phyloP scores from a whole-genome alignment of 2,888 invertebrate species.

The Lasius platythorax region DNA sequence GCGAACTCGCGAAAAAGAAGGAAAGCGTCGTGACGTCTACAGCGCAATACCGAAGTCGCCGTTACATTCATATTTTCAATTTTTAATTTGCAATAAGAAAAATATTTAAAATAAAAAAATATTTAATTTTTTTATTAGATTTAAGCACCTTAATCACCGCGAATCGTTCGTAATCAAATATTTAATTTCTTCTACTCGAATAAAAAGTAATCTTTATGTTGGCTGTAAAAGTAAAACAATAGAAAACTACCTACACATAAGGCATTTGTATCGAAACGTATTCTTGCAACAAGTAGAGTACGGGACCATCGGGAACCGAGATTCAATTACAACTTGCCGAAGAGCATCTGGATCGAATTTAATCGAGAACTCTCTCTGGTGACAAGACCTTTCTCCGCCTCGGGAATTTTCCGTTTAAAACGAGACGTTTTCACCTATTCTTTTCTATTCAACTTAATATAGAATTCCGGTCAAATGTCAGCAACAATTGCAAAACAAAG shows the following conservation, averaged over 20 bases:
- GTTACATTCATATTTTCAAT: background rate
- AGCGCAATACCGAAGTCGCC: background rate
- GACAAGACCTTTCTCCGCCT: slow-evolving; percentile 2
- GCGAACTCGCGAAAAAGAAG: slow-evolving; percentile 33
- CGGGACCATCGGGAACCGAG: slow-evolving; percentile 49
- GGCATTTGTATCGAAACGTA: slow-evolving; percentile 22
- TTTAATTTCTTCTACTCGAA: background rate
- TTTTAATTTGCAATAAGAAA: background rate
- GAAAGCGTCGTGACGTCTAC: slow-evolving; percentile 29
- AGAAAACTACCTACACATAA: background rate
- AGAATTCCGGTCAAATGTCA: background rate
- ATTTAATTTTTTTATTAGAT: background rate
- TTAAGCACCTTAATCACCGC: background rate
- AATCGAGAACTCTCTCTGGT: slow-evolving; percentile 43
- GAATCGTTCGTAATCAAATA: background rate
- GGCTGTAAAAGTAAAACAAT: background rate
- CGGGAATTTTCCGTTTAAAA: background rate
- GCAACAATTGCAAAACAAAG: no score
- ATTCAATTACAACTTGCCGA: slow-evolving; percentile 64
- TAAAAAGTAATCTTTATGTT: background rate
- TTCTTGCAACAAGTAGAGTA: slow-evolving; percentile 15
- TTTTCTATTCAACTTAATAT: background rate
- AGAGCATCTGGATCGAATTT: slow-evolving; percentile 46
- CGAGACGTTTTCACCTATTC: background rate
- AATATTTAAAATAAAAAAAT: background rate